Evolutionary conservation across 2,113 vertebrate genomes (phyloP).

Genomic region (Zosterops japonicus): DNA sequence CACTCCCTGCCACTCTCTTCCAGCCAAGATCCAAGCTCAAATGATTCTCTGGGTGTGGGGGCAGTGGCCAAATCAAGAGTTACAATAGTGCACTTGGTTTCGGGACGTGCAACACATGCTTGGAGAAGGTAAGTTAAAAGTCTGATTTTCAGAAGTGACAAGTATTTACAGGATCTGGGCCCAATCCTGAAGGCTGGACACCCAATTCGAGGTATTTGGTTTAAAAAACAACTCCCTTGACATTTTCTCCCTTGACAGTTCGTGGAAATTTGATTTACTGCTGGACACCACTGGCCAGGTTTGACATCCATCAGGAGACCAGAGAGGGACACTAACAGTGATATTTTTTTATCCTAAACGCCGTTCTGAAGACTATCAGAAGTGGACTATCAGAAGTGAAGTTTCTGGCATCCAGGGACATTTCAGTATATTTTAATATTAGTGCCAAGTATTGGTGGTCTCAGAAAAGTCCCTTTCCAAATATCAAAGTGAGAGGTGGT

Average conservation of each 20-base stretch:
- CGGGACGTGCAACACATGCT: not conserved
- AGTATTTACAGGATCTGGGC: not conserved
- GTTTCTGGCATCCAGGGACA: not conserved
- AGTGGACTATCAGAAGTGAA: not conserved
- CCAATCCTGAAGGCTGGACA: not conserved
- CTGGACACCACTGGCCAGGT: not conserved
- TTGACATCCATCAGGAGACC: not conserved
- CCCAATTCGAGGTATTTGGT: not conserved
- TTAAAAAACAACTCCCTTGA: not conserved
- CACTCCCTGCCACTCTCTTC: not conserved
- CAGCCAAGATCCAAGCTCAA: no score
- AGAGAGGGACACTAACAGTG: not conserved
- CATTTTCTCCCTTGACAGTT: not conserved
- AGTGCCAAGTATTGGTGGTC: not conserved
- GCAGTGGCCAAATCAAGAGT: no score
- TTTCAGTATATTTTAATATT: not conserved
- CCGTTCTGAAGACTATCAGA: not conserved
- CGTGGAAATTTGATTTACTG: not conserved
- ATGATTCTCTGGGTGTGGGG: no score
- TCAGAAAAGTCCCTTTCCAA: not conserved
- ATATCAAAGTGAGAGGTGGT: not conserved
- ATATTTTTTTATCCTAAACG: not conserved
- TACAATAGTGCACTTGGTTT: not conserved
- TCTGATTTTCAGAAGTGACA: not conserved
- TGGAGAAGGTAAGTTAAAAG: not conserved